Evolutionary conservation across 2,113 vertebrate species (phyloP).

Genomic region (Chrysochloris asiatica): DNA sequence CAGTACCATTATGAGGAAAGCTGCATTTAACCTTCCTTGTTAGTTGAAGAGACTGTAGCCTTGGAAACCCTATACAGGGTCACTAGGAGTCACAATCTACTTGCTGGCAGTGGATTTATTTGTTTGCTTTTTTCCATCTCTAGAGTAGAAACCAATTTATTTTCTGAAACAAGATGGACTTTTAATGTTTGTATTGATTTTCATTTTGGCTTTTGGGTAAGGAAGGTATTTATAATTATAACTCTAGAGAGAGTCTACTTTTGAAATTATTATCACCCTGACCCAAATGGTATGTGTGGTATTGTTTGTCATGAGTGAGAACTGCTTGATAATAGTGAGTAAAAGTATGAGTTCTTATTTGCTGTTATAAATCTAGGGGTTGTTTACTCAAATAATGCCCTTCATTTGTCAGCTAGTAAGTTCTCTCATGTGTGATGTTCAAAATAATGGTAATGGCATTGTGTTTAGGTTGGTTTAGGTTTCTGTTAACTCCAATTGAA

Average conservation of each 20-base stretch:
- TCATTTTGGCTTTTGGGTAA: slow-evolving; percentile 35
- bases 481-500: not conserved
- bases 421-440: not conserved
- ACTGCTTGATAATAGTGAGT: not conserved
- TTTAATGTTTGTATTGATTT: slow-evolving; percentile 17
- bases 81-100: too few relatives aligned
- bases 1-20: not conserved
- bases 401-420: not conserved
- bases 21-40: slow-evolving; percentile 32
- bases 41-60: slow-evolving; percentile 13
- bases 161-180: slow-evolving; percentile 19
- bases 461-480: slow-evolving; percentile 15
- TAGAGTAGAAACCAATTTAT: not conserved
- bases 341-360: slow-evolving; percentile 18
- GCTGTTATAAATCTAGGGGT: not conserved
- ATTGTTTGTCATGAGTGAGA: slow-evolving; percentile 2
- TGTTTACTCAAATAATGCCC: not conserved
- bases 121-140: too few relatives aligned
- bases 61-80: not conserved
- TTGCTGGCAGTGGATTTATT: too few relatives aligned
- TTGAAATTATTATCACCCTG: slow-evolving; percentile 4
- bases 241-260: not conserved
- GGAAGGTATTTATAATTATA: not conserved
- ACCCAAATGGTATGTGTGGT: not conserved
- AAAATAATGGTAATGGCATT: not conserved